phyloP scores from a whole-genome alignment of 2,113 vertebrate species.

The Chamaetylas fuelleborni region DNA sequence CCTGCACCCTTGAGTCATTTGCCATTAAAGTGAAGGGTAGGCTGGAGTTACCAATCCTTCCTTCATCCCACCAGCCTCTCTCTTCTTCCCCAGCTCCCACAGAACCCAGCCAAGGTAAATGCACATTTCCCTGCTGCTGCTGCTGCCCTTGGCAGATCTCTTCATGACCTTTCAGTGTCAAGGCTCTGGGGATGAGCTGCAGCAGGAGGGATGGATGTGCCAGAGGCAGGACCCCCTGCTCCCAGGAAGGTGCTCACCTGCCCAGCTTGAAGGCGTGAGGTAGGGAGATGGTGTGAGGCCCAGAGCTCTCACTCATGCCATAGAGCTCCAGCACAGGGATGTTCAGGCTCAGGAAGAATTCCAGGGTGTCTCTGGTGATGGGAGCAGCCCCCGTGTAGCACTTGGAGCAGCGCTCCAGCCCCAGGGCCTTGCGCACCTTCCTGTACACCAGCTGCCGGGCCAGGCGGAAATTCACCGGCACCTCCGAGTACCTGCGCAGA shows the following conservation, averaged over 20 bases:
- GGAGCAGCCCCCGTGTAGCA: constrained; percentile 88
- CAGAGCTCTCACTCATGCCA: constrained; percentile 89
- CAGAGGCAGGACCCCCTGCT: neutral
- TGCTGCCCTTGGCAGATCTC: neutral
- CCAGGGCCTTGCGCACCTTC: constrained; percentile 83
- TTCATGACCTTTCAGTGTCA: neutral
- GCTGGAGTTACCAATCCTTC: neutral
- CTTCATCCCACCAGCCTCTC: neutral
- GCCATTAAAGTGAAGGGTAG: neutral
- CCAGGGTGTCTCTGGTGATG: constrained; percentile 84
- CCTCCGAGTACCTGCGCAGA: neutral
- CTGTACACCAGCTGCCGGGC: constrained; percentile 85
- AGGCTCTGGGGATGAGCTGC: neutral
- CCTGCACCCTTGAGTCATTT: neutral
- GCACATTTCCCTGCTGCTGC: neutral
- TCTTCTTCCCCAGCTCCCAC: neutral
- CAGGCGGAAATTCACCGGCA: constrained; percentile 80
- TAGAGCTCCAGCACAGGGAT: constrained; percentile 87
- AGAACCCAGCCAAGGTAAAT: neutral
- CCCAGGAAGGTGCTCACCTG: constrained; percentile 70
- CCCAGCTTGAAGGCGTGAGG: constrained; percentile 67
- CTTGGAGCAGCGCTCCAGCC: constrained; percentile 83
- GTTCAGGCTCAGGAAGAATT: constrained; percentile 94
- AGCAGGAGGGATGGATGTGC: accelerated
- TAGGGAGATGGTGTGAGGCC: constrained; percentile 82